Conservation (phyloP, 1,140 invertebrate species). For the Pseudomyrmex concolor region DNA sequence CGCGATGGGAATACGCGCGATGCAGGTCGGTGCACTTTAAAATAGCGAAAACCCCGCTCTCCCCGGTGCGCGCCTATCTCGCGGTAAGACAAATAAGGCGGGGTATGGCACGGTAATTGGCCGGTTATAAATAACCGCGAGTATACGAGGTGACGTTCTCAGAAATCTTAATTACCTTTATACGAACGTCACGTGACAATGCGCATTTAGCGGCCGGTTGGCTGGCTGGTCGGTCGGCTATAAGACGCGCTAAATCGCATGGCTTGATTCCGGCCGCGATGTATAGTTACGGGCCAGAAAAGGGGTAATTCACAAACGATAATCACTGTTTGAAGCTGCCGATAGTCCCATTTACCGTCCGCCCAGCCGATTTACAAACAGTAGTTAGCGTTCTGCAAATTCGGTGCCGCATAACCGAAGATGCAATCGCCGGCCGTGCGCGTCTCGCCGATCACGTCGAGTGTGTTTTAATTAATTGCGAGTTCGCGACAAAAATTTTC, state of each 20-base stretch:
- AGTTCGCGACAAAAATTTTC: background rate
- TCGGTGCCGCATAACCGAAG: background rate
- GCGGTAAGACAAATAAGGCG: slow-evolving; percentile 11
- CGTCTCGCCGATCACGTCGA: background rate
- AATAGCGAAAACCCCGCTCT: background rate
- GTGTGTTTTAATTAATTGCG: slow-evolving; percentile 21
- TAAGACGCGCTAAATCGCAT: slow-evolving; percentile 49
- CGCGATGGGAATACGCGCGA: background rate
- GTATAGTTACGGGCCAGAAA: slow-evolving; percentile 18
- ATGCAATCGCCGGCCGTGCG: background rate
- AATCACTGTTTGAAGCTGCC: slow-evolving; percentile 45
- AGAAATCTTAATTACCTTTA: slow-evolving; percentile 51
- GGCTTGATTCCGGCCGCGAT: slow-evolving; percentile 37
- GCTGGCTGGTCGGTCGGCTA: background rate
- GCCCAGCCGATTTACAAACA: slow-evolving; percentile 35
- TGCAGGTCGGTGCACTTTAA: slow-evolving; percentile 5
- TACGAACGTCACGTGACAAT: slow-evolving; percentile 48
- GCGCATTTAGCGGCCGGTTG: slow-evolving; percentile 18
- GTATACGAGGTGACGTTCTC: slow-evolving; percentile 16
- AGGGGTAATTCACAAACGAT: slow-evolving; percentile 51
- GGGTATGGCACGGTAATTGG: slow-evolving; percentile 21
- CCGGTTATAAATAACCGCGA: slow-evolving; percentile 28
- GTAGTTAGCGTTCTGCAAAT: slow-evolving; percentile 19
- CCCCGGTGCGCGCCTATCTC: background rate
- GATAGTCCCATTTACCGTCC: slow-evolving; percentile 47